phyloP scores from a whole-genome alignment of 2,797 vertebrate genomes.

The Enteromius radiatus region DNA sequence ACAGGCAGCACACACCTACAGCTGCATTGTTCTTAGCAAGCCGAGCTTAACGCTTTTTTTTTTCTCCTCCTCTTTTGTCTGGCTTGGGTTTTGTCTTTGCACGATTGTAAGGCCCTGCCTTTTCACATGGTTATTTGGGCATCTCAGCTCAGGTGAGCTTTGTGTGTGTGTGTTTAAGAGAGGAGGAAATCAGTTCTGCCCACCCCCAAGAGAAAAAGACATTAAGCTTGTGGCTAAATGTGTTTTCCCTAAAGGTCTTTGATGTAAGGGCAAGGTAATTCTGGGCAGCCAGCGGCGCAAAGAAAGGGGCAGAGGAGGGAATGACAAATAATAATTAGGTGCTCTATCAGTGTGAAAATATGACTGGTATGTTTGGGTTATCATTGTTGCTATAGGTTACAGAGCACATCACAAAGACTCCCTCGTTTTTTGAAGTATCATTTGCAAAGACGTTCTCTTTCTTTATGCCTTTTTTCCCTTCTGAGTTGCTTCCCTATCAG shows the following conservation, averaged over 20 bases:
- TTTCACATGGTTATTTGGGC: slow-evolving; percentile 60
- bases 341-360: slow-evolving; percentile 57
- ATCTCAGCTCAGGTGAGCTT: slow-evolving; percentile 53
- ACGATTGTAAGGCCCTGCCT: slow-evolving; percentile 52
- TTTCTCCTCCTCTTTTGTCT: slow-evolving; percentile 59
- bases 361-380: slow-evolving; percentile 62
- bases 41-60: slow-evolving; percentile 62
- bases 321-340: slow-evolving; percentile 64
- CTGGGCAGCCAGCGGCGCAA: slow-evolving; percentile 41
- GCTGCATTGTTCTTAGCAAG: slow-evolving; percentile 71
- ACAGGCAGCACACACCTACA: slow-evolving; percentile 69
- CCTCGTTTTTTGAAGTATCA: slow-evolving; percentile 52
- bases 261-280: slow-evolving; percentile 59
- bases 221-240: slow-evolving; percentile 50
- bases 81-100: slow-evolving; percentile 62
- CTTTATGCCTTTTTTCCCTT: slow-evolving; percentile 7
- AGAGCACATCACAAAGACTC: slow-evolving; percentile 50
- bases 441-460: slow-evolving; percentile 36
- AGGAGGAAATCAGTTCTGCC: slow-evolving; percentile 39
- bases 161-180: slow-evolving; percentile 43
- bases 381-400: slow-evolving; percentile 59
- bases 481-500: slow-evolving; percentile 22
- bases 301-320: slow-evolving; percentile 51
- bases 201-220: slow-evolving; percentile 48
- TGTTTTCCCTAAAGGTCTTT: slow-evolving; percentile 55